Conservation (phyloP, 2,113 vertebrate species). For the Plecotus auritus region DNA sequence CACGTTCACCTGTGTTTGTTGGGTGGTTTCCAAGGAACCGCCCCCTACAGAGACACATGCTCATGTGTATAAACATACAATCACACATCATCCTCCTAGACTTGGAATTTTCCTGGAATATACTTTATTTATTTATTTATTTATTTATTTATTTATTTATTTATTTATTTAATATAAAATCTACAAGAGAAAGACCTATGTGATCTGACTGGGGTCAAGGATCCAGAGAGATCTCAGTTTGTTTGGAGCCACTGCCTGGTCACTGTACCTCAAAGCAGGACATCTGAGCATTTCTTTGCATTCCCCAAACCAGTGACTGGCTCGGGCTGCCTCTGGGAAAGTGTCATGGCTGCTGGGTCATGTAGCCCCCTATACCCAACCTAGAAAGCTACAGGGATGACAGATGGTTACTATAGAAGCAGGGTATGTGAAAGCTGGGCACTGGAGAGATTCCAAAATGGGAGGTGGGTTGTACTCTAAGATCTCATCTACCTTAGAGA, state of each 20-base stretch:
- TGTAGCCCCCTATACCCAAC: too few species aligned
- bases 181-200: neutral
- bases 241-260: neutral
- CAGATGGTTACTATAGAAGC: neutral
- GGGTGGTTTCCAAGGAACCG: neutral
- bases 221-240: neutral
- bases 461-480: neutral
- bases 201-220: neutral
- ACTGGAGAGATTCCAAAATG: neutral
- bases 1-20: neutral
- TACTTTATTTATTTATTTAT: neutral
- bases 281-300: neutral
- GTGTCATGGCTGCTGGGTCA: neutral
- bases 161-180: neutral
- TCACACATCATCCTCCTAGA: neutral
- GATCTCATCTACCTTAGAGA: neutral
- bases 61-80: neutral
- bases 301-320: neutral
- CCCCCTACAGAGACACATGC: neutral
- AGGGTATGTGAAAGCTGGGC: neutral
- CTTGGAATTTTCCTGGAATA: neutral
- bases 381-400: neutral
- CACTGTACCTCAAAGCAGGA: neutral
- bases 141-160: neutral
- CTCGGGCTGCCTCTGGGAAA: neutral